These are phyloP conservation scores for Steinernema hermaphroditum DNA, from an alignment of 2,888 invertebrate species.

Conservation along the genomic window DNA sequence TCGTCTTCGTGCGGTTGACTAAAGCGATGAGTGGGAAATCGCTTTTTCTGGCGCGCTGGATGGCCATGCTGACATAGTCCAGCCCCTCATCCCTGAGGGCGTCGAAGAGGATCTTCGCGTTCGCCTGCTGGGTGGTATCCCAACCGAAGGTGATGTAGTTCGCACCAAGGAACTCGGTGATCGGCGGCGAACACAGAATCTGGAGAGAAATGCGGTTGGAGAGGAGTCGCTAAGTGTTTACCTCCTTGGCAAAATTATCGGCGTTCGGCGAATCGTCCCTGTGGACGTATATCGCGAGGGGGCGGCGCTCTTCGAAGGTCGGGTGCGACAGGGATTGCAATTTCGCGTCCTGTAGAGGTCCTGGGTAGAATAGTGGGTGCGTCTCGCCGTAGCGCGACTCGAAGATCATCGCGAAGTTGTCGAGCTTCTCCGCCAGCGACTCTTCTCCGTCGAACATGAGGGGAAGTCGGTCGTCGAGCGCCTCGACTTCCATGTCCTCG, in stretches of 20 bases:
- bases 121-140: neutral
- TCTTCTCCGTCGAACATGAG: conserved; percentile 16
- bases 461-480: neutral
- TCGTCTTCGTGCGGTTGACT: conserved; percentile 1
- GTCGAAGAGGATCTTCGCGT: conserved; percentile 1
- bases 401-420: conserved; percentile 7
- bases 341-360: neutral
- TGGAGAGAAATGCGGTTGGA: neutral
- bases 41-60: neutral
- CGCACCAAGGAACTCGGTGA: neutral
- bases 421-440: neutral
- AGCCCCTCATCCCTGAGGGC: neutral
- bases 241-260: neutral
- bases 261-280: neutral
- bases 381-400: conserved; percentile 1
- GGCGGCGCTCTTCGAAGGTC: neutral
- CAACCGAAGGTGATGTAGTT: conserved; percentile 20
- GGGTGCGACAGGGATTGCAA: neutral
- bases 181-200: neutral
- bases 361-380: conserved; percentile 13
- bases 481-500: neutral
- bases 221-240: neutral
- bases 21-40: neutral
- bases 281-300: conserved; percentile 10
- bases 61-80: neutral